Evolutionary conservation across 2,888 invertebrate genomes (phyloP).

Genomic region (Melanchra persicariae): DNA sequence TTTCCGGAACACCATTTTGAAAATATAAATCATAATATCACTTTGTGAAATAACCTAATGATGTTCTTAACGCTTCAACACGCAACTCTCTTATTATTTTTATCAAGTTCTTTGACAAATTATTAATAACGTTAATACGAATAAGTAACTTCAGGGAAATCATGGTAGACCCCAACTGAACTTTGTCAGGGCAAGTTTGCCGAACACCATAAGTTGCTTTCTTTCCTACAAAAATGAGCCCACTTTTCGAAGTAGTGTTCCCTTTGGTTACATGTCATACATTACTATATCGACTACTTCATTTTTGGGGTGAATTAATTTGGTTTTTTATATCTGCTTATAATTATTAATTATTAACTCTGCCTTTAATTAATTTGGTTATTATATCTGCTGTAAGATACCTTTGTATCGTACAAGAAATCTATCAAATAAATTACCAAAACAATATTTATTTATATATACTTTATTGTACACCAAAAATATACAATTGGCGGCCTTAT

Average conservation of each 20-base stretch:
- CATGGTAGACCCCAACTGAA: slow-evolving; percentile 24
- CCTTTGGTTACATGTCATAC: background rate
- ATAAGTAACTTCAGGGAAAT: slow-evolving; percentile 29
- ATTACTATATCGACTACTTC: too few species aligned
- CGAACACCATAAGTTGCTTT: slow-evolving; percentile 6
- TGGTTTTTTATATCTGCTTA: too few species aligned
- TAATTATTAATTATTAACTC: too few species aligned
- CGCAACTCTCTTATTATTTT: slow-evolving; percentile 44
- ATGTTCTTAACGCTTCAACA: slow-evolving; percentile 34
- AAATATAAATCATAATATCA: slow-evolving; percentile 46
- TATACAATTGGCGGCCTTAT: too few species aligned
- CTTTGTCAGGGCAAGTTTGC: slow-evolving; percentile 35
- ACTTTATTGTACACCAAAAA: too few species aligned
- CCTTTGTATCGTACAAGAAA: too few species aligned
- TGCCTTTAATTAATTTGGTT: too few species aligned
- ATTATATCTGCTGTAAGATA: too few species aligned
- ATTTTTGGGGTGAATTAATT: too few species aligned
- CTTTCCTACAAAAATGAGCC: slow-evolving; percentile 16
- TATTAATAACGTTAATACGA: slow-evolving; percentile 41
- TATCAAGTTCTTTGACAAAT: slow-evolving; percentile 30
- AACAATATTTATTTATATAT: too few species aligned
- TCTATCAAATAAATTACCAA: too few species aligned
- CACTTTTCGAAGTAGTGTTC: background rate
- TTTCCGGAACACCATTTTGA: slow-evolving; percentile 20
- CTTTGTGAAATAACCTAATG: slow-evolving; percentile 40